Evolutionary conservation across 1,140 invertebrate genomes (phyloP).

Genomic region (Phthorimaea operculella): DNA sequence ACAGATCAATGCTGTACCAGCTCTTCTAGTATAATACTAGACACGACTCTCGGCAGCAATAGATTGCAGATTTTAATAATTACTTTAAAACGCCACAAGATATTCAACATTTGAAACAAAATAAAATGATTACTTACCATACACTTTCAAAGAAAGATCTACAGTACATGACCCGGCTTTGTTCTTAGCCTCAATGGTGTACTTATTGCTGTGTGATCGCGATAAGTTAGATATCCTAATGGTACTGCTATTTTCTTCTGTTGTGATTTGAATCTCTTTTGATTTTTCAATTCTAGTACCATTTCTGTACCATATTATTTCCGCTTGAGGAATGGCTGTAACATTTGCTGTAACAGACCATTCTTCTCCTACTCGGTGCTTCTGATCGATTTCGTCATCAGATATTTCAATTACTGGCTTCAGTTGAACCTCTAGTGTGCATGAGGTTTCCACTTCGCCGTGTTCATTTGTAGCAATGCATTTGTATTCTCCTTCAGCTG

Average conservation of each 20-base stretch:
- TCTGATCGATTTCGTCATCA: slow-evolving; percentile 71
- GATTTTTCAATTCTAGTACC: slow-evolving; percentile 64
- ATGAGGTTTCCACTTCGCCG: slow-evolving; percentile 78
- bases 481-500: slow-evolving; percentile 76
- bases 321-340: slow-evolving; percentile 75
- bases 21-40: no score
- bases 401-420: slow-evolving; percentile 73
- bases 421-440: slow-evolving; percentile 74
- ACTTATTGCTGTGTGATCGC: slow-evolving; percentile 73
- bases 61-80: neutral
- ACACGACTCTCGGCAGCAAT: neutral
- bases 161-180: slow-evolving; percentile 75
- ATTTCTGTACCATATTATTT: slow-evolving; percentile 75
- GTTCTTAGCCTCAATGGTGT: slow-evolving; percentile 76
- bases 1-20: no score
- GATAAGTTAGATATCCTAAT: slow-evolving; percentile 73
- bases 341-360: slow-evolving; percentile 73
- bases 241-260: slow-evolving; percentile 69
- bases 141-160: slow-evolving; percentile 82
- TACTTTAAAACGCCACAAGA: neutral
- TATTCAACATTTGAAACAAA: neutral
- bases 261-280: slow-evolving; percentile 67
- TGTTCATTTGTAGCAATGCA: slow-evolving; percentile 78
- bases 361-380: slow-evolving; percentile 69
- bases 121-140: slow-evolving; percentile 68